Base-by-base conservation (phyloP, 2,888 invertebrate genomes). In the Synergus umbraculus region DNA sequence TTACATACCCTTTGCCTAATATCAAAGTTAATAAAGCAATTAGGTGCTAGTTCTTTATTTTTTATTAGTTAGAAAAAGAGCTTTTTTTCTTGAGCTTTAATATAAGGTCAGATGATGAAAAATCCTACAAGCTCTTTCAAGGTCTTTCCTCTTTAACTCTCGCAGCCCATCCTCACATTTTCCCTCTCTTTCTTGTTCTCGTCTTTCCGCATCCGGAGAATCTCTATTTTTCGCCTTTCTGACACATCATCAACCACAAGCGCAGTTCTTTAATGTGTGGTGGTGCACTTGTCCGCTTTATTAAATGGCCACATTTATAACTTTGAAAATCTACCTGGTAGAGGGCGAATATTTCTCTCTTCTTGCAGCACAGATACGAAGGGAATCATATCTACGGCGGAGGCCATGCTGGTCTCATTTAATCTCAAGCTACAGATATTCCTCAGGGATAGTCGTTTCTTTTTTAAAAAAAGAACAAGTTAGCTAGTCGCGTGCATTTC, bases 221-320 rank as follows among this genome's bases (percentile, higher is more conserved):
- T 60, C 22, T 63, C 43, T 60, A 41, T 60, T 37, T 76, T 58
- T 63, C 13, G 7, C 3, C 37, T 13, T 76, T 60, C n/a, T 76
- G 76, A 22, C 22, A 60, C 60, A 60, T 60, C 22, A 76, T 44
- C 18, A 64, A 76, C 43, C 22, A 76, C 13, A 76, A 54, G 18
- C 29, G 37, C 44, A 76, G 54, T 76, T 64, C 63, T 63, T 64
- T 63, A 76, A 76, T 60, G 63, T 60, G 60, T 76, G 76, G 54
- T 37, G n/a, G 12, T 69, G 81, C 69, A 78, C 78, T 76, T 77
- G 79, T 82, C 80, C 37, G 79, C 81, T 79, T 79, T 81, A 83
- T 86, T 86, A 85, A 86, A 86, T 83, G 80, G 73, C 76, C 81
- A 82, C 85, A 85, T 86, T 85, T 83, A 83, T 85, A 83, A 85